phyloP scores from a whole-genome alignment of 2,797 vertebrate genomes.

The Peromyscus eremicus region DNA sequence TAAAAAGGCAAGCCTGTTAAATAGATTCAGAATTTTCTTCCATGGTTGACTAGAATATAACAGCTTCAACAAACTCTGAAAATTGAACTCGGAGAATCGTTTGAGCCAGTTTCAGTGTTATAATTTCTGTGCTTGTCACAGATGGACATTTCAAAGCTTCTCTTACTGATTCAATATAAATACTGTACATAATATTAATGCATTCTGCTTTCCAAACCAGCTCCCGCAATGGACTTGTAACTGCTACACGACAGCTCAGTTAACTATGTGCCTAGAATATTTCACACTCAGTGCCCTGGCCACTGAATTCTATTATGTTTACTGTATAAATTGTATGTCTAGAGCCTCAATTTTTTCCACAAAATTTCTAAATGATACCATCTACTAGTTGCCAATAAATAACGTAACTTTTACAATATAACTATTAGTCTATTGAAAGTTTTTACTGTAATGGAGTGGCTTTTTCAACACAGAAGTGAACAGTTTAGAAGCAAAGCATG shows the following conservation, averaged over 20 bases:
- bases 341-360: neutral
- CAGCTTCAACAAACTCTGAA: constrained; percentile 27
- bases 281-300: neutral
- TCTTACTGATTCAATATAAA: constrained; percentile 47
- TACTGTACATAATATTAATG: constrained; percentile 42
- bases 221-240: constrained; percentile 28
- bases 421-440: neutral
- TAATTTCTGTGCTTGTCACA: constrained; percentile 47
- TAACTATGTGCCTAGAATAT: neutral
- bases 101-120: constrained; percentile 48
- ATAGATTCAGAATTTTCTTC: constrained; percentile 62
- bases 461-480: neutral
- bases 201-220: constrained; percentile 23
- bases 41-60: constrained; percentile 49
- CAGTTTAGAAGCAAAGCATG: neutral
- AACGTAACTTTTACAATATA: neutral
- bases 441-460: neutral
- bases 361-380: neutral
- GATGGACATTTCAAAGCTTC: constrained; percentile 48
- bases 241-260: neutral
- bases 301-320: neutral
- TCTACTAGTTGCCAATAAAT: neutral
- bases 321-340: neutral
- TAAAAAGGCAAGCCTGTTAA: constrained; percentile 49
- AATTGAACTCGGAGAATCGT: constrained; percentile 34